phyloP scores from a whole-genome alignment of 2,797 vertebrate species.

The Myotis pilosus region DNA sequence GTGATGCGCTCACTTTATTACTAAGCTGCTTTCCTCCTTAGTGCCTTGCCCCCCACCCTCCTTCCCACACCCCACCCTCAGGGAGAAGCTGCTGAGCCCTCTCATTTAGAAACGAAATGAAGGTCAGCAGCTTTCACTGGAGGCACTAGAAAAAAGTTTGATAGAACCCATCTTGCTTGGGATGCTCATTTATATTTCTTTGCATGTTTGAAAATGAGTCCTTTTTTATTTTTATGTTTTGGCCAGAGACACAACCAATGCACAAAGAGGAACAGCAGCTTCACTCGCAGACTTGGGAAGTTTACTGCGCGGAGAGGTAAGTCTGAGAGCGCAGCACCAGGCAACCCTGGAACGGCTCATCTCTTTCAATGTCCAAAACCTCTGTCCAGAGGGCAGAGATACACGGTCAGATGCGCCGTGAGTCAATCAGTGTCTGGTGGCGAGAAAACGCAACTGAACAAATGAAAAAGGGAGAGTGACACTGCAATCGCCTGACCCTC shows the following conservation, averaged over 20 bases:
- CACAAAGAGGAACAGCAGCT: slow-evolving; percentile 14
- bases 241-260: background rate
- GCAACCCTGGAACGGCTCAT: slow-evolving; percentile 18
- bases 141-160: background rate
- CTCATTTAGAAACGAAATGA: background rate
- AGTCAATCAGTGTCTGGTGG: slow-evolving; percentile 53
- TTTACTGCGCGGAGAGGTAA: slow-evolving; percentile 45
- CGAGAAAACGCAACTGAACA: slow-evolving; percentile 65
- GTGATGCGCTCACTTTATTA: background rate
- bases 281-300: slow-evolving; percentile 6
- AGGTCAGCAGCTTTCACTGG: background rate
- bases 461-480: slow-evolving; percentile 61
- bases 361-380: slow-evolving; percentile 53
- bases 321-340: slow-evolving; percentile 59
- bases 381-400: slow-evolving; percentile 55
- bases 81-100: background rate
- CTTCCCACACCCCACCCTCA: no score
- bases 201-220: background rate
- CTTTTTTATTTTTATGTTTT: background rate
- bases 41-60: background rate
- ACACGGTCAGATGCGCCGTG: background rate
- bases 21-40: background rate
- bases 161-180: background rate
- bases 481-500: slow-evolving; percentile 46
- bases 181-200: background rate